phyloP scores from a whole-genome alignment of 1,140 invertebrate species.

The Solenopsis invicta region DNA sequence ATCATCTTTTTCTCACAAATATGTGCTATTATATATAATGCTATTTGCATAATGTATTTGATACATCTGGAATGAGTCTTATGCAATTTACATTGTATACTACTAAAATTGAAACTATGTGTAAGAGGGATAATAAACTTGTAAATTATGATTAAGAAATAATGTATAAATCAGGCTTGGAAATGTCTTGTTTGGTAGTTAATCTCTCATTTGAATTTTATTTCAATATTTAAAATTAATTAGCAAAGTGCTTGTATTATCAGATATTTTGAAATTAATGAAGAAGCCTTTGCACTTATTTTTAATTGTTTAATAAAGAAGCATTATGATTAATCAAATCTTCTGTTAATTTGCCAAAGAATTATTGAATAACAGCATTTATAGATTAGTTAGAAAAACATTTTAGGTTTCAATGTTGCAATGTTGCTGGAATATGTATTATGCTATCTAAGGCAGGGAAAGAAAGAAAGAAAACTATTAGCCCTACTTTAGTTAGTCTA shows the following conservation, averaged over 20 bases:
- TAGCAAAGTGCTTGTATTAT: neutral
- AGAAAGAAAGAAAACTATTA: neutral
- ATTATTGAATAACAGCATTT: neutral
- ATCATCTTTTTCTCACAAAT: neutral
- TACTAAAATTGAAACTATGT: neutral
- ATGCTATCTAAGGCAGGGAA: no score
- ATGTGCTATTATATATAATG: neutral
- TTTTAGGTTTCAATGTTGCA: neutral
- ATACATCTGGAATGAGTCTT: neutral
- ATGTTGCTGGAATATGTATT: no score
- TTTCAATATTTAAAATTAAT: neutral
- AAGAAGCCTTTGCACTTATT: no score
- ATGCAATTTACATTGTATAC: neutral
- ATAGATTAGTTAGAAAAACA: neutral
- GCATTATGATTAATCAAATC: neutral
- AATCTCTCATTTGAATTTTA: neutral
- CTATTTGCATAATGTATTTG: neutral
- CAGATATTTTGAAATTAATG: neutral
- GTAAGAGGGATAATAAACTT: neutral
- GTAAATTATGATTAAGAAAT: neutral
- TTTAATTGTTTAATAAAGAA: neutral
- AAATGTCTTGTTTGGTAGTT: neutral
- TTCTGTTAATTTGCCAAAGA: slow-evolving; percentile 18
- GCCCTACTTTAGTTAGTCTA: neutral
- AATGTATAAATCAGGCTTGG: neutral